Conservation (phyloP, 2,113 vertebrate genomes). For the Redunca redunca region DNA sequence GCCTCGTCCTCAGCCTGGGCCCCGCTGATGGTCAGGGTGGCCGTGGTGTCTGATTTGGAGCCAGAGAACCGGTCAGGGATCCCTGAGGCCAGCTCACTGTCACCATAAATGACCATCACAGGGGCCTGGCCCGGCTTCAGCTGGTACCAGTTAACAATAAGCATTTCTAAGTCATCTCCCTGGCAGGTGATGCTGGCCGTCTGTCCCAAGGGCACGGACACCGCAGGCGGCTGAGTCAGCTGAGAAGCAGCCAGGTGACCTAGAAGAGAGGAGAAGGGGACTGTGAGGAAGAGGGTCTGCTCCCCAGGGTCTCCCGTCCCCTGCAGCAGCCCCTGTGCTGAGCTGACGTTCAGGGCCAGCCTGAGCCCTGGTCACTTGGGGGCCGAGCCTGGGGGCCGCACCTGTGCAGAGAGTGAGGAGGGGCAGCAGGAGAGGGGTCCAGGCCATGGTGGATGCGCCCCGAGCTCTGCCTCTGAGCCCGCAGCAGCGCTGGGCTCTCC, state of each 20-base stretch:
- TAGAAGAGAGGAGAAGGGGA: fast-evolving
- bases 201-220: fast-evolving
- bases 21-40: not conserved
- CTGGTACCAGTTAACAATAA: fast-evolving
- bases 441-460: fast-evolving
- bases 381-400: not conserved
- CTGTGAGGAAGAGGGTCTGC: not conserved
- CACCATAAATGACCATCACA: fast-evolving
- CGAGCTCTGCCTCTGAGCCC: not conserved
- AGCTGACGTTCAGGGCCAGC: not conserved
- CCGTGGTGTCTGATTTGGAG: fast-evolving
- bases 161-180: fast-evolving
- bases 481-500: not conserved
- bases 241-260: not conserved
- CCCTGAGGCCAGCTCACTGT: fast-evolving
- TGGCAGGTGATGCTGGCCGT: not conserved
- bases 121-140: not conserved
- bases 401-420: not conserved
- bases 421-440: not conserved
- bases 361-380: not conserved
- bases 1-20: fast-evolving
- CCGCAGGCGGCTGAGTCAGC: fast-evolving
- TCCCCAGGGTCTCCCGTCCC: fast-evolving
- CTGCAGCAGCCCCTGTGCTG: not conserved
- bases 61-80: not conserved